A percentile compares a stretch with the other conserved stretches of the same genome.
Conservation (phyloP, 2,888 invertebrate species). For the Gari tellinella region DNA sequence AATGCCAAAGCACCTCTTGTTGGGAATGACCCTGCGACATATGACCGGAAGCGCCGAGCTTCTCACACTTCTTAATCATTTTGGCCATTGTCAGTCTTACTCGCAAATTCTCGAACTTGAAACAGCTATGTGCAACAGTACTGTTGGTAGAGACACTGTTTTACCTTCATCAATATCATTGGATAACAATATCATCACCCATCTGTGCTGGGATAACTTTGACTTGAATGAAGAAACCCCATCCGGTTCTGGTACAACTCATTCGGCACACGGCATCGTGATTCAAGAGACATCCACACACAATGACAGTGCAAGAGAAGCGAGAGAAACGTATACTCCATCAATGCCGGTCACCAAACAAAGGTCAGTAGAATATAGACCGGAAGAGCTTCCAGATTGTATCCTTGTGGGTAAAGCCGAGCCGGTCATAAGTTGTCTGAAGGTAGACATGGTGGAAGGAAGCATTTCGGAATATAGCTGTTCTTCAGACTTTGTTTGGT, state of each 20-base stretch:
- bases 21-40: conserved; percentile 35
- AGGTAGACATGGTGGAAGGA: no score
- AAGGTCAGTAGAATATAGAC: no score
- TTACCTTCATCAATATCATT: conserved; percentile 4
- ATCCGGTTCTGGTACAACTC: conserved; percentile 44
- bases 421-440: no score
- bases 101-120: conserved; percentile 23
- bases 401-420: no score
- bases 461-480: no score
- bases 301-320: no score
- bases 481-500: no score
- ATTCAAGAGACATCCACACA: conserved; percentile 38
- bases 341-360: no score
- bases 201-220: conserved; percentile 57
- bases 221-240: conserved; percentile 51
- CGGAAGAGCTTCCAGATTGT: no score
- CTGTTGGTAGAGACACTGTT: conserved; percentile 1
- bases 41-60: conserved; percentile 29
- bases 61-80: conserved; percentile 25
- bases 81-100: conserved; percentile 25
- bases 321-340: no score
- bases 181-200: conserved; percentile 13
- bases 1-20: conserved; percentile 22
- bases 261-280: conserved; percentile 48
- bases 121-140: conserved; percentile 25